phyloP scores from a whole-genome alignment of 2,113 vertebrate genomes.

The Cynopterus brachyotis region DNA sequence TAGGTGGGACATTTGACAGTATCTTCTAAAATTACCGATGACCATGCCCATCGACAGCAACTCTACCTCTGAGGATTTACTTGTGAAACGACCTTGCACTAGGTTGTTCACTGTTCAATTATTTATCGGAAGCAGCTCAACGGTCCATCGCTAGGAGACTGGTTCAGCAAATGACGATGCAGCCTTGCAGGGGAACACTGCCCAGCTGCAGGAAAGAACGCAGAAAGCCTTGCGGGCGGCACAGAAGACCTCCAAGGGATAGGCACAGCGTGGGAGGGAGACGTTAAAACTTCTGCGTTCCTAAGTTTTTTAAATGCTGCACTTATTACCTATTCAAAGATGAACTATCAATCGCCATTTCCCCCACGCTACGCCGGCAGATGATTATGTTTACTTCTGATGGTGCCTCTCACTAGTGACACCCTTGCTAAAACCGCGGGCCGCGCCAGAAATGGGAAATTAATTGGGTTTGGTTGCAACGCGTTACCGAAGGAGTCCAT shows the following conservation, averaged over 20 bases:
- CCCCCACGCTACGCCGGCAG: too few relatives aligned
- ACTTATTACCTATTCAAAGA: background rate
- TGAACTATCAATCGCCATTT: too few relatives aligned
- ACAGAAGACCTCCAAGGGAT: background rate
- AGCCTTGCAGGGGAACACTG: background rate
- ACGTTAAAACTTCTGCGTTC: background rate
- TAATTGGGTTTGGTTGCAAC: background rate
- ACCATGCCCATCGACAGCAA: background rate
- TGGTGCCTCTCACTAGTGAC: background rate
- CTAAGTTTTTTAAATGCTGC: background rate
- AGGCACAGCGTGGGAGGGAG: too few relatives aligned
- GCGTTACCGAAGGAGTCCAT: background rate
- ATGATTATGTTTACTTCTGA: background rate
- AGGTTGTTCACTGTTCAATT: background rate
- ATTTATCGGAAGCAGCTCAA: background rate
- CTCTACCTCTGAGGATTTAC: background rate
- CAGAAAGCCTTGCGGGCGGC: background rate
- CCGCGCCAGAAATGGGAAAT: constrained; percentile 26
- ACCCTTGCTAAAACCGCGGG: background rate
- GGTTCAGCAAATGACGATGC: background rate
- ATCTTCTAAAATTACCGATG: background rate
- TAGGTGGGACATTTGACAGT: background rate
- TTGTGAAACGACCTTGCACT: background rate
- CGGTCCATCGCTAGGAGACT: background rate
- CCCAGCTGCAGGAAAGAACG: background rate